phyloP scores from a whole-genome alignment of 2,797 vertebrate genomes.

The Dromococcyx pavoninus region DNA sequence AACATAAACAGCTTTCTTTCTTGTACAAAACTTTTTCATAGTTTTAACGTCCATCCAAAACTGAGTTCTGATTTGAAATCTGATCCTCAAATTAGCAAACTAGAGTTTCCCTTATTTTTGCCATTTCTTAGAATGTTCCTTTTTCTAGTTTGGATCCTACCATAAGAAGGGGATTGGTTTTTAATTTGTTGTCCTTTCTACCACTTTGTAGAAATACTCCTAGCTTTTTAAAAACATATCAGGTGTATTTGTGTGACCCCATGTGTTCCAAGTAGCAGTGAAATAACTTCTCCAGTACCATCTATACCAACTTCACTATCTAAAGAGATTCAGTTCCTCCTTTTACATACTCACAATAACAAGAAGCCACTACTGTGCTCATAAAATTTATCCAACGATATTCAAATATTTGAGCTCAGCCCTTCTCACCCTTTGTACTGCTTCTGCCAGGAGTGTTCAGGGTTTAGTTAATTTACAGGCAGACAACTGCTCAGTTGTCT shows the following conservation, averaged over 20 bases:
- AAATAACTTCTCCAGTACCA: background rate
- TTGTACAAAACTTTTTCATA: background rate
- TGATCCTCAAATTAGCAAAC: background rate
- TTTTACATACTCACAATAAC: background rate
- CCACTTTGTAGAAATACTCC: background rate
- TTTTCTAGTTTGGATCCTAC: background rate
- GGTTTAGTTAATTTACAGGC: background rate
- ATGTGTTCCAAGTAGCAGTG: background rate
- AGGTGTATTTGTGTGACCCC: background rate
- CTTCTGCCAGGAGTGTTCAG: background rate
- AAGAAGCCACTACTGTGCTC: background rate
- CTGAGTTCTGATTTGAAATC: background rate
- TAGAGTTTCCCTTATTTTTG: background rate
- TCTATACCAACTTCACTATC: background rate
- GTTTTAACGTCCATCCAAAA: background rate
- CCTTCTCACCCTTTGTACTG: background rate
- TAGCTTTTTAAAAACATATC: background rate
- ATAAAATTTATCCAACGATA: background rate
- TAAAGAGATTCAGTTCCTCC: background rate
- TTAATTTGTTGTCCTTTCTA: background rate
- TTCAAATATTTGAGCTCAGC: background rate
- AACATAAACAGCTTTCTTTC: background rate
- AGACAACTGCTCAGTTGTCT: background rate
- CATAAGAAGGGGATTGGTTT: rapidly evolving
- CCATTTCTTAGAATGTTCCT: background rate